These are phyloP conservation scores for Sinopyrophorus schimmeli DNA, from an alignment of 2,888 invertebrate species.

Conservation along the genomic window DNA sequence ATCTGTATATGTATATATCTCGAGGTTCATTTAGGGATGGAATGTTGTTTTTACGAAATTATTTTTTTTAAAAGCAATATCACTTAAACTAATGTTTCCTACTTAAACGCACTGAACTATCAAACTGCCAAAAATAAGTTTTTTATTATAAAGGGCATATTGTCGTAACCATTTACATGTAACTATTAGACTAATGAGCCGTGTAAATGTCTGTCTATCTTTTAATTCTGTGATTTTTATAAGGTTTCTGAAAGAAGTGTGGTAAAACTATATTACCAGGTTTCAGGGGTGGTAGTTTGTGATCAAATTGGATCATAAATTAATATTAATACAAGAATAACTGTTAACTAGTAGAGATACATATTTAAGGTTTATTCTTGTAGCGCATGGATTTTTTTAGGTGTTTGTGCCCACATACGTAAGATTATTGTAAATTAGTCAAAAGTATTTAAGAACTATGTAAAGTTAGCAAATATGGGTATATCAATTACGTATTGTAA, in stretches of 20 bases:
- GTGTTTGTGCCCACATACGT: conserved; percentile 13
- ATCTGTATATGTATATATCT: conserved; percentile 16
- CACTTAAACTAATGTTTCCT: too few relatives aligned
- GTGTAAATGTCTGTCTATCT: too few relatives aligned
- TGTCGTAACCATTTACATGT: too few relatives aligned
- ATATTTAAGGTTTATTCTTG: not conserved
- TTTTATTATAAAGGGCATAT: conserved; percentile 2
- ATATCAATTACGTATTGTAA: conserved; percentile 18
- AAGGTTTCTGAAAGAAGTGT: too few relatives aligned
- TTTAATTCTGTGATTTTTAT: too few relatives aligned
- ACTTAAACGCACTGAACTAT: conserved; percentile 17
- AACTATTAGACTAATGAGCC: too few relatives aligned
- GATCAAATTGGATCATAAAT: too few relatives aligned
- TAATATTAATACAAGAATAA: not conserved
- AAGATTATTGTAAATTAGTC: conserved; percentile 14
- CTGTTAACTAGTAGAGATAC: not conserved
- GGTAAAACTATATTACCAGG: too few relatives aligned
- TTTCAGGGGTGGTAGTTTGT: too few relatives aligned
- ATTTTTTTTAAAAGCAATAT: too few relatives aligned
- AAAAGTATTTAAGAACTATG: conserved; percentile 15
- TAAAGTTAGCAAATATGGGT: conserved; percentile 18
- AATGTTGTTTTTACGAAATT: too few relatives aligned
- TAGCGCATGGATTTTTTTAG: not conserved
- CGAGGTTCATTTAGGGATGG: too few relatives aligned
- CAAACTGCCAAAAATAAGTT: conserved; percentile 19